A percentile compares a stretch with the other conserved stretches of the same genome.
These are phyloP conservation scores for Rallus limicola DNA, from an alignment of 2,113 vertebrate genomes.

Conservation along the genomic window DNA sequence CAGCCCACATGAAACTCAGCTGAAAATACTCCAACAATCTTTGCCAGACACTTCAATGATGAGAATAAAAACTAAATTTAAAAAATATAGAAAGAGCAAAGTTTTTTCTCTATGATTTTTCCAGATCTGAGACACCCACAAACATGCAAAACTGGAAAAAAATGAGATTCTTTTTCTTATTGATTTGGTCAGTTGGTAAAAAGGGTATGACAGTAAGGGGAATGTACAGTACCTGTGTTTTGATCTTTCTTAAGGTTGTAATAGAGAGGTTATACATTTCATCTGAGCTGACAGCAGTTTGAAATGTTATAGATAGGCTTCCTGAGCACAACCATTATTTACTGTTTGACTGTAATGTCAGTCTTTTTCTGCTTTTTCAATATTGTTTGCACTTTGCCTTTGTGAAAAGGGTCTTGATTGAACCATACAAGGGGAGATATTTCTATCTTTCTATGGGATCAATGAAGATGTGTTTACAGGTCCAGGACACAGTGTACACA, in stretches of 20 bases:
- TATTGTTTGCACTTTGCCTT: constrained; percentile 91
- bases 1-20: not conserved
- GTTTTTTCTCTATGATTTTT: not conserved
- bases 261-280: constrained; percentile 86
- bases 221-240: constrained; percentile 76
- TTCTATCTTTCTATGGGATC: constrained; percentile 92
- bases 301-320: constrained; percentile 89
- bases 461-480: constrained; percentile 98
- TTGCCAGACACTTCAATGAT: not conserved
- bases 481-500: constrained; percentile 85
- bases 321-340: constrained; percentile 88
- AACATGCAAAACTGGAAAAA: constrained; percentile 66
- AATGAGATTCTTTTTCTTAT: constrained; percentile 48
- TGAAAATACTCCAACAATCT: not conserved
- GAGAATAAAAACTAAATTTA: not conserved
- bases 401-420: constrained; percentile 90
- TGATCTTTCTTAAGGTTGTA: constrained; percentile 81
- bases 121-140: not conserved
- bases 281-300: constrained; percentile 89
- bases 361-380: constrained; percentile 83
- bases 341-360: constrained; percentile 89
- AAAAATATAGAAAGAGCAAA: not conserved
- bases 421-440: constrained; percentile 87
- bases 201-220: constrained; percentile 77
- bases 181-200: constrained; percentile 76